Base-by-base conservation (phyloP, 2,113 vertebrate species). In the Chelonoidis abingdonii region DNA sequence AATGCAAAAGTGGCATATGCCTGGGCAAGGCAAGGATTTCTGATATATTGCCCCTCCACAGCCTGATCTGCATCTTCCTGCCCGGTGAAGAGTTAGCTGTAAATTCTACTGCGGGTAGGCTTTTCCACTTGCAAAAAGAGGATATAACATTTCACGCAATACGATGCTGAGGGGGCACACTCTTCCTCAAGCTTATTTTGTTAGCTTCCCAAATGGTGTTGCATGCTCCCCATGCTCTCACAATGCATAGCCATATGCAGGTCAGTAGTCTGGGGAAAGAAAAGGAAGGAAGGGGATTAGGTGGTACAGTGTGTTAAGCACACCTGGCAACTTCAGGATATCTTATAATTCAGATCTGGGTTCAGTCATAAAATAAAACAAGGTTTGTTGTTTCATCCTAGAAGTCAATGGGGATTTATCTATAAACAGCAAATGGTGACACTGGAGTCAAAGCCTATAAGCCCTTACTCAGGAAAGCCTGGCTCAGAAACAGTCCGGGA, bases 221-320 rank as follows among this genome's bases (percentile, higher is more conserved):
- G 8, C 29, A 16, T 35, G 31, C 29, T 65, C 31, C 31, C 62
- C 31, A 35, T 65, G 31, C n/a, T 21, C 16, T 79, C 5, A 35
- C 2, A 88, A 21, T 0, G 0, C 5, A 31, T 35, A 90, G 41
- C 78, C 65, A 92, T 35, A 27, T 65, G 84, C 79, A 54, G 65
- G 31, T 89, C 94, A 94, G 88, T n/a, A 93, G 50, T 52, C 80
- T 38, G 53, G 35, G 50, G 49, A 87, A 92, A 95, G 56, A 50
- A 65, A 88, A 0, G 0, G 5, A 90, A n/a, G 52, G 85, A 87
- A 49, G 59, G 76, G 65, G 80, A 86, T 94, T 86, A 90, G 2
- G 80, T 22, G n/a, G 83, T 80, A 47, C 22, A 25, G 50, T 54
- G 12, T 16, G 14, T 65, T 83, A 93, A 78, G 27, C 82, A 76